Base-by-base conservation (phyloP, 2,797 vertebrate genomes). In the Lindbergichthys nudifrons region DNA sequence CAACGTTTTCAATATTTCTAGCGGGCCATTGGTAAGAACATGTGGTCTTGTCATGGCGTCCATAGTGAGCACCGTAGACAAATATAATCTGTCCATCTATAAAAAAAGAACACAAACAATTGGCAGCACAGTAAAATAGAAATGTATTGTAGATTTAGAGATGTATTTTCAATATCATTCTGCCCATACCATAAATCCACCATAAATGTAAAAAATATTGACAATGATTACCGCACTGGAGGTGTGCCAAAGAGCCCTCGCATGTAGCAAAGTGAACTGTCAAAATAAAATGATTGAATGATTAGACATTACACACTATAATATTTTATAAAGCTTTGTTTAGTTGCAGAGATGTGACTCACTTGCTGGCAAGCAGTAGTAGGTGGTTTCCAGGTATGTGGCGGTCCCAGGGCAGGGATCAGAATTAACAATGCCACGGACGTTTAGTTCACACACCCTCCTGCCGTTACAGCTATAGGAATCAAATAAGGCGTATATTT, bases 301-400 rank as follows among this genome's bases (percentile, higher is more conserved):
- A 61, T 74, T 16, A 62, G 56, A 68, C 23, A 64, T 71, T 14
- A 42, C 11, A 48, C 5, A 19, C 0, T 5, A 9, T 57, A 1
- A 51, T 6, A n/a, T 7, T 2, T n/a, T 32, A 32, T 32, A 10
- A 5, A 71, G 53, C 18, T 70, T 26, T 11, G 26, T 10, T 30
- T 14, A 7, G 11, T 65, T 42, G 32, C 11, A 13, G 26, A 14
- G 5, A 21, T 11, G 15, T 11, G 36, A 52, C 63, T 81, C 4
- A 89, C 86, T 32, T 56, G 66, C 48, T 70, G 75, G 69, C 6
- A 77, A 1, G 72, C 89, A 92, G 70, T 23, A 51, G 74, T 67
- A 91, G 32, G 36, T 76, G 56, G 85, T 76, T 0, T 87, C 42
- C 62, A 89, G 64, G 47, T 90, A 90, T 73, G 89, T 90, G 42